phyloP scores from a whole-genome alignment of 2,113 vertebrate genomes.

The Oryzias woworae region DNA sequence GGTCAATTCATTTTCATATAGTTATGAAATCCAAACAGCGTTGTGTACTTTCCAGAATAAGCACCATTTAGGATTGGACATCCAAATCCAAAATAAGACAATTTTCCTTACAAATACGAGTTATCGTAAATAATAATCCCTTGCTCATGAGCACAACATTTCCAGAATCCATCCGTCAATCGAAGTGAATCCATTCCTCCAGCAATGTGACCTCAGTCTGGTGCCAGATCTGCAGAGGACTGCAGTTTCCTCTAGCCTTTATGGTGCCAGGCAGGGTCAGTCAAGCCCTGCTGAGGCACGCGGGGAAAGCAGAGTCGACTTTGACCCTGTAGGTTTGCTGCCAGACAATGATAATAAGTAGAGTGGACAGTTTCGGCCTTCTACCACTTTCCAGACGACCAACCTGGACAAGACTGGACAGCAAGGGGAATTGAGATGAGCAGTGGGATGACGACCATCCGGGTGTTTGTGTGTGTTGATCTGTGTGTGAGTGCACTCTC shows the following conservation, averaged over 20 bases:
- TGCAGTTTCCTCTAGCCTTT: conserved; percentile 36
- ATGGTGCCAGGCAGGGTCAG: conserved; percentile 57
- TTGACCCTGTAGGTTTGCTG: conserved; percentile 65
- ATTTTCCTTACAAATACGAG: too few species aligned
- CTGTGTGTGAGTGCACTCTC: conserved; percentile 4
- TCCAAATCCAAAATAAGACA: too few species aligned
- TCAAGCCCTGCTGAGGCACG: conserved; percentile 49
- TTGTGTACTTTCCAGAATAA: not conserved
- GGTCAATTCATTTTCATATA: not conserved
- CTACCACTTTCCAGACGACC: conserved; percentile 55
- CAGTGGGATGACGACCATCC: conserved; percentile 32
- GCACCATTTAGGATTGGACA: too few species aligned
- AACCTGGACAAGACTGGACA: conserved; percentile 64
- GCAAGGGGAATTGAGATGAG: conserved; percentile 58
- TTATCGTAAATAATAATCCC: conserved; percentile 1
- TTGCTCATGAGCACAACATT: not conserved
- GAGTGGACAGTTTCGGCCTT: conserved; percentile 67
- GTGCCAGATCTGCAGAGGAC: conserved; percentile 46
- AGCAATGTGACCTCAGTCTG: conserved; percentile 37
- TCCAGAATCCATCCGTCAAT: conserved; percentile 30
- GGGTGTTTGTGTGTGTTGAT: conserved; percentile 8
- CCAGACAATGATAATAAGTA: conserved; percentile 59
- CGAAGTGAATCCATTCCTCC: conserved; percentile 20
- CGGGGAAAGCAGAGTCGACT: conserved; percentile 54
- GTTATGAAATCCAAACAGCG: not conserved